Evolutionary conservation across 35 echinoderm and acorn worm species (phyloP).

Genomic region (Heliocidaris erythrogramma): DNA sequence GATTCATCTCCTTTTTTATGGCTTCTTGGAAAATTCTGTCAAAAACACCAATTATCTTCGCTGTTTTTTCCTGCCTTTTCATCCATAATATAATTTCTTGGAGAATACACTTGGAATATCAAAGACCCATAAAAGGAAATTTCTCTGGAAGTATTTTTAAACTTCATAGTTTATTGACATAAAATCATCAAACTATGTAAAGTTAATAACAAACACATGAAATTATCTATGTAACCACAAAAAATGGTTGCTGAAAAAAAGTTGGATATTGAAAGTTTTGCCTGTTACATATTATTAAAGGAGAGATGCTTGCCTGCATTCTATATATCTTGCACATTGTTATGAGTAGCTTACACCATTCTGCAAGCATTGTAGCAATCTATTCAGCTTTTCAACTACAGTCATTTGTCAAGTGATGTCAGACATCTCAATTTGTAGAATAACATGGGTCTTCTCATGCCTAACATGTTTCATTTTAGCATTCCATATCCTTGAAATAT

Average conservation of each 20-base stretch:
- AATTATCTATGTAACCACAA: neutral
- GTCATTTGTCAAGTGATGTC: too few relatives aligned
- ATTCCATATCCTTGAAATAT: neutral
- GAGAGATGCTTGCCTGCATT: slow-evolving; percentile 15
- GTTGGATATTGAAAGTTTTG: neutral
- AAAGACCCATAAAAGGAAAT: neutral
- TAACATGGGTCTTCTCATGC: neutral
- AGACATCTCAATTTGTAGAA: neutral
- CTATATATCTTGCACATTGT: neutral
- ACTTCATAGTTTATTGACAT: neutral
- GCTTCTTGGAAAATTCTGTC: neutral
- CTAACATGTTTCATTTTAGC: slow-evolving; percentile 4
- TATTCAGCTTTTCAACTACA: too few relatives aligned
- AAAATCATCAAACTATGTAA: neutral
- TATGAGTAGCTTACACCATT: neutral
- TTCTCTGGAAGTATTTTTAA: neutral
- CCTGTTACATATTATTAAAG: neutral
- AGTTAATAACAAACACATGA: neutral
- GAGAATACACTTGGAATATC: neutral
- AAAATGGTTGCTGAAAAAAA: neutral
- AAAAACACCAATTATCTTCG: neutral
- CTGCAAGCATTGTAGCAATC: neutral
- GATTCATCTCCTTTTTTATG: neutral
- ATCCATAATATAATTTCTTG: neutral
- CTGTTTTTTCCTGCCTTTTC: neutral